Conservation (phyloP, 2,797 vertebrate genomes). For the Crocodylus rhombifer region DNA sequence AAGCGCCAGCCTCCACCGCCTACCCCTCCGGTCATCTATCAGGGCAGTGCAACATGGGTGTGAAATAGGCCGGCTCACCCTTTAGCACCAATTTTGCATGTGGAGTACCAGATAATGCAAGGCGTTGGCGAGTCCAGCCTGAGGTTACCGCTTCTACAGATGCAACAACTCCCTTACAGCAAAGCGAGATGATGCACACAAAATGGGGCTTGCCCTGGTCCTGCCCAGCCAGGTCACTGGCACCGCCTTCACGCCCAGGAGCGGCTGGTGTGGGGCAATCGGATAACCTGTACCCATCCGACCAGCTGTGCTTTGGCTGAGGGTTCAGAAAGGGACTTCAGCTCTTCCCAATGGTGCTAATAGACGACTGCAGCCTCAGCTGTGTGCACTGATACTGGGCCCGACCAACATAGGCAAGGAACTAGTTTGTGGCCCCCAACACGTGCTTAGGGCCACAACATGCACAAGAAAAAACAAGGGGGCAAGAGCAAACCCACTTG, state of each 20-base stretch:
- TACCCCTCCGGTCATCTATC: background rate
- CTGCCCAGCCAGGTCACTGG: background rate
- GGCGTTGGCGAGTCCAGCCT: background rate
- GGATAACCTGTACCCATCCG: background rate
- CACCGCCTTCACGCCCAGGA: background rate
- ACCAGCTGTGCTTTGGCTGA: background rate
- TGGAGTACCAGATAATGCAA: background rate
- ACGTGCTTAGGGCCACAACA: background rate
- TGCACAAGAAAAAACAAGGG: background rate
- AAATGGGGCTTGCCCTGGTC: background rate
- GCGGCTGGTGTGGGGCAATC: background rate
- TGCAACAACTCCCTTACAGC: background rate
- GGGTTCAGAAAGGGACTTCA: background rate
- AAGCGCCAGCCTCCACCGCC: background rate
- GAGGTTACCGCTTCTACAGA: fast-evolving
- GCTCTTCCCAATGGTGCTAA: background rate
- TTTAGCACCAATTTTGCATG: background rate
- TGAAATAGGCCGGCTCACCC: background rate
- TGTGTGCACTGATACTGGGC: no score
- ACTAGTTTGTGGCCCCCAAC: background rate
- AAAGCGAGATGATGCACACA: background rate
- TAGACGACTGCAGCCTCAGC: no score
- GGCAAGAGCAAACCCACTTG: background rate
- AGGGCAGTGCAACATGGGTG: background rate
- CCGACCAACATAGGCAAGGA: background rate